Conservation (phyloP, 2,113 vertebrate species). For the Laticauda laticaudata region DNA sequence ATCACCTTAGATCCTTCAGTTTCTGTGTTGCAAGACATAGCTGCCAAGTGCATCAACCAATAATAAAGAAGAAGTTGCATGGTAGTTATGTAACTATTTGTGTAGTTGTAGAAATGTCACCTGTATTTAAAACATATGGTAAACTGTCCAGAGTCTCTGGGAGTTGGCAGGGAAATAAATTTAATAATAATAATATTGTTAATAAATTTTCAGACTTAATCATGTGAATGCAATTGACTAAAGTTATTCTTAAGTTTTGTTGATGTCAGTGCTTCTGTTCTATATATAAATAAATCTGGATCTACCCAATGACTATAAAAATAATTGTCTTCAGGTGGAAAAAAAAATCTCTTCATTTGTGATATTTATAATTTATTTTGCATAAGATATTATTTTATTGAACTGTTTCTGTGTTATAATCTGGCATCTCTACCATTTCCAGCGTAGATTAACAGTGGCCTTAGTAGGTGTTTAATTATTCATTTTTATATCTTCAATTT, state of each 20-base stretch:
- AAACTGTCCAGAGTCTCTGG: background rate
- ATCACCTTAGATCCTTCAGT: background rate
- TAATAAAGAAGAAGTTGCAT: background rate
- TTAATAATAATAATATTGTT: background rate
- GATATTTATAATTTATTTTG: conserved; percentile 12
- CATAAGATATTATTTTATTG: conserved; percentile 25
- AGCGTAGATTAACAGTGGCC: conserved; percentile 22
- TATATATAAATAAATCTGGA: background rate
- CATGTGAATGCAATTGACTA: background rate
- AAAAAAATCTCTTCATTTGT: background rate
- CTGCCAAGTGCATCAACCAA: background rate
- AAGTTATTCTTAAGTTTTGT: background rate
- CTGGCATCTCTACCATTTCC: conserved; percentile 50
- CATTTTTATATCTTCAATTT: background rate
- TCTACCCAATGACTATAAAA: background rate
- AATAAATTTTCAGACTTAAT: background rate
- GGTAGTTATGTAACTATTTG: background rate
- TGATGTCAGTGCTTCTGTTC: background rate
- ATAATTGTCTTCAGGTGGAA: background rate
- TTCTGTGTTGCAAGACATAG: background rate
- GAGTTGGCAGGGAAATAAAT: background rate
- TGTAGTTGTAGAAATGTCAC: background rate
- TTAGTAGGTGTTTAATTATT: conserved; percentile 20
- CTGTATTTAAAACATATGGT: background rate
- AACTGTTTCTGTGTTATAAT: conserved; percentile 36